Conservation (phyloP, 92 coral and sea anemone species). For the Siderastrea siderea region DNA sequence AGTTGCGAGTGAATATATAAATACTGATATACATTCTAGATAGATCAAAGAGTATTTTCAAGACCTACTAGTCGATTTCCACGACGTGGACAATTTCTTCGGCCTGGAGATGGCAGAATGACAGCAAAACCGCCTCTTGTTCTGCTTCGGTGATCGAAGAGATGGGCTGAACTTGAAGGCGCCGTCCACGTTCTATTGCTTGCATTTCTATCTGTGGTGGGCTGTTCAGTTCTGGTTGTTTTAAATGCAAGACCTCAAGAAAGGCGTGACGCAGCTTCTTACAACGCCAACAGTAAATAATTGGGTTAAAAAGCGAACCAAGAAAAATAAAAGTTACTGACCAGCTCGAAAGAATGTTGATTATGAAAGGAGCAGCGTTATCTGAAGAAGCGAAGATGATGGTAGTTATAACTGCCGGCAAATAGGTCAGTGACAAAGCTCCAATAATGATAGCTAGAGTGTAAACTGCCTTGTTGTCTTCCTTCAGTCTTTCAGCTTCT, state of each 20-base stretch:
- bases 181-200: no score
- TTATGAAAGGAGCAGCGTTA: neutral
- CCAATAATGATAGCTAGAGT: neutral
- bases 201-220: neutral
- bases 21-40: no score
- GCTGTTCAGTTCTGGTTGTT: neutral
- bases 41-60: no score
- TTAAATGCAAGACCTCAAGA: neutral
- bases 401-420: neutral
- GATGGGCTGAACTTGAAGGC: no score
- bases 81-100: no score
- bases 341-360: neutral
- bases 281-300: neutral
- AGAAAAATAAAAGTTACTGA: neutral
- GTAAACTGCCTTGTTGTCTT: constrained; percentile 3
- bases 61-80: no score
- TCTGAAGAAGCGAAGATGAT: no score
- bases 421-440: neutral
- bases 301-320: constrained; percentile 9
- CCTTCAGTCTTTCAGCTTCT: constrained; percentile 1
- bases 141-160: no score
- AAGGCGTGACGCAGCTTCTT: constrained; percentile 6
- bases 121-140: no score
- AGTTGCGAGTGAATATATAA: no score
- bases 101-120: no score